Base-by-base conservation (phyloP, 2,888 invertebrate genomes). In the Acanthacorydalis orientalis region DNA sequence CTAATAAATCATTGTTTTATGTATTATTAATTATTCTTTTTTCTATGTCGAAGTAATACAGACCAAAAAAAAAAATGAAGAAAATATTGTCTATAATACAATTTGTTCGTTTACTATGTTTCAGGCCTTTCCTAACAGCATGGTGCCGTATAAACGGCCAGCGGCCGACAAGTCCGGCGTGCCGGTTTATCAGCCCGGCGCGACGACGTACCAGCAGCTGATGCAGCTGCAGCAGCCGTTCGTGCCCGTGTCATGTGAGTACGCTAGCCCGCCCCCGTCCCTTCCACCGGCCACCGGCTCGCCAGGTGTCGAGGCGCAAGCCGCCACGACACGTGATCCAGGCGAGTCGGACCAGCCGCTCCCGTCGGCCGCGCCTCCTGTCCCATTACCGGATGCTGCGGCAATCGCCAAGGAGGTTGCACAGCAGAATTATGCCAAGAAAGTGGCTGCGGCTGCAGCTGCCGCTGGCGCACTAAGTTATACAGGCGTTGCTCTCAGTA, bases 241-340 rank as follows among this genome's bases (percentile, higher is more conserved):
- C 78, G 90, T 91, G 82, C 90, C 91, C 81, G 90, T 91, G 77
- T 90, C 92, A 86, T 92, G 91, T 92, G 91, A 93, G 91, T 90
- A 86, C 83, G 77, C 79, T 74, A 76, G 75, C 73, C 76, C 79
- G 70, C 76, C 78, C 68, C 74, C 76, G 61, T 39, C 39, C 46
- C 16, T 34, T 16, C 48, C 49, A 51, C 49, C 47, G 52, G 52
- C 48, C 54, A 48, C 58, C 50, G 56, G 57, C 53, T 51, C 58
- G 49, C 42, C 47, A 11, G 23, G 23, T 23, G 23, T 23, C 23
- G 23, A 23, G 23, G 42, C 47, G 49, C 51, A 49, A 57, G 61
- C 46, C 55, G 54, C 50, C 48, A 53, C 41, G 43, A 51, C 46
- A 60, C 63, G 56, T 56, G 63, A 53, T 43, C 51, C 52, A 51